Evolutionary conservation across 2,113 vertebrate genomes (phyloP).

Genomic region (Microtus pennsylvanicus): DNA sequence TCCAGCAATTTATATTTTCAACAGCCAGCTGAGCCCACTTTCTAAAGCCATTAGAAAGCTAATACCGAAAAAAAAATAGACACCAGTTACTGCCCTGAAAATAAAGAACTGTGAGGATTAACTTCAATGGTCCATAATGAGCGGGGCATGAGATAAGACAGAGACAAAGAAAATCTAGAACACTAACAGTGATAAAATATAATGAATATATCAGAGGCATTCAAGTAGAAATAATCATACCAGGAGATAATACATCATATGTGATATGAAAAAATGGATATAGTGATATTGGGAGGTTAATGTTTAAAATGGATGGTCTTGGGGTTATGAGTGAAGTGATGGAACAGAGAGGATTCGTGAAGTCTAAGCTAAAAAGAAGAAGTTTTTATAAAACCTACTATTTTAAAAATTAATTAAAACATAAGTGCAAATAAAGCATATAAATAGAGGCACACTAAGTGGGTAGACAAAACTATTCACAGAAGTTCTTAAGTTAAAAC

Average conservation of each 20-base stretch:
- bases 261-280: not conserved
- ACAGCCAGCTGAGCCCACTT: slow-evolving; percentile 52
- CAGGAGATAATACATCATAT: not conserved
- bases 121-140: not conserved
- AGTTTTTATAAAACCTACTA: not conserved
- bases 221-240: not conserved
- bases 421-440: not conserved
- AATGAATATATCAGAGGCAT: not conserved
- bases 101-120: not conserved
- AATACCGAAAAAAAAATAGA: not conserved
- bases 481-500: not conserved
- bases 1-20: slow-evolving; percentile 57
- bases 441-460: not conserved
- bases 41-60: not conserved
- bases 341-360: no score
- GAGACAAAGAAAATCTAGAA: not conserved
- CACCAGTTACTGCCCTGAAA: not conserved
- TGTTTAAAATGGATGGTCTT: not conserved
- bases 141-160: not conserved
- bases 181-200: not conserved
- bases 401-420: not conserved
- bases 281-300: not conserved
- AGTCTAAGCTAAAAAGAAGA: not conserved
- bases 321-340: no score
- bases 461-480: not conserved